phyloP scores from a whole-genome alignment of 2,113 vertebrate genomes.

The Trogon surrucura region DNA sequence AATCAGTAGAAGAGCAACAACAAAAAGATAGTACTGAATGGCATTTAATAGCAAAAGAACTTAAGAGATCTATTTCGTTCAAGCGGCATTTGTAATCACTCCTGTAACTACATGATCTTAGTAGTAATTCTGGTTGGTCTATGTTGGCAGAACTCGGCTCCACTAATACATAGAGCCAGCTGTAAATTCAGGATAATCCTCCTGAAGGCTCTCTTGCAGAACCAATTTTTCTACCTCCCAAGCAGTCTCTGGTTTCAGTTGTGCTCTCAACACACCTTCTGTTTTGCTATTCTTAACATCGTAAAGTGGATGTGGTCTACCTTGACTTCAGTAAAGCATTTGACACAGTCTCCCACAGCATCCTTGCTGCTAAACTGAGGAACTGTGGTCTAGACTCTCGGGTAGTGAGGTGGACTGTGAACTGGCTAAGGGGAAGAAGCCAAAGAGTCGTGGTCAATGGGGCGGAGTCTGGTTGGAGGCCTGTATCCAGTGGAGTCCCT shows the following conservation, averaged over 20 bases:
- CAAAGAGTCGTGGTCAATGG: too few species aligned
- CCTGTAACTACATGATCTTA: neutral
- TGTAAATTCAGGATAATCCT: neutral
- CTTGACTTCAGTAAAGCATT: too few species aligned
- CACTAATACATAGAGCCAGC: neutral
- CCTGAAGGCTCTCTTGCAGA: neutral
- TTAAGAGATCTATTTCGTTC: neutral
- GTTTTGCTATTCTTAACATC: neutral
- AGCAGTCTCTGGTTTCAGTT: neutral
- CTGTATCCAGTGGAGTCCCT: too few species aligned
- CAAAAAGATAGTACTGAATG: neutral
- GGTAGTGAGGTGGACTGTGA: too few species aligned
- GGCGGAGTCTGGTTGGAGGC: too few species aligned
- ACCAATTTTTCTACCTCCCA: neutral
- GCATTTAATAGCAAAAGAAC: neutral
- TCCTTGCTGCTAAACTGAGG: too few species aligned
- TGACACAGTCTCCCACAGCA: too few species aligned
- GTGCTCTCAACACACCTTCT: neutral
- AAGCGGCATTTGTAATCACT: neutral
- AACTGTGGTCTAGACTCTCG: too few species aligned
- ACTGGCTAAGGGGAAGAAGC: too few species aligned
- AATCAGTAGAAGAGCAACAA: neutral
- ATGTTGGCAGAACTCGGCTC: neutral
- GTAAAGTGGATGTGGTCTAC: too few species aligned
- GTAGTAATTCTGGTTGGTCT: neutral